Conservation (phyloP, 2,113 vertebrate species). For the Ploceus nigricollis region DNA sequence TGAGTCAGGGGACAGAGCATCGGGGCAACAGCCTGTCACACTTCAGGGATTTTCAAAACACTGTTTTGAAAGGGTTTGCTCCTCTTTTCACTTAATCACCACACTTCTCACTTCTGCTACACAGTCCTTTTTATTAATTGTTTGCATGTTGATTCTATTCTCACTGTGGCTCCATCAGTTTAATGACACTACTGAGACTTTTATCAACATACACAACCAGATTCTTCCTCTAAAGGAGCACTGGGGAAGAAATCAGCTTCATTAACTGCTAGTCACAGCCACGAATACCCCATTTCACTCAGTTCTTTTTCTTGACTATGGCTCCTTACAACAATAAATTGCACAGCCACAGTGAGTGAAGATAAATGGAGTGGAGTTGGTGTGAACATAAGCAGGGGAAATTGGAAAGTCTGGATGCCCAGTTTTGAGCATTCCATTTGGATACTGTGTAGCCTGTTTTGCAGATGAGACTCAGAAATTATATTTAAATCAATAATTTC, state of each 20-base stretch:
- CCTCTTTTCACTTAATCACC: background rate
- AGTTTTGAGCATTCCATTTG: background rate
- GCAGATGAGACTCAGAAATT: background rate
- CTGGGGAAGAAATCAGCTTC: background rate
- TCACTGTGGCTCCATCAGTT: background rate
- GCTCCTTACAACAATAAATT: background rate
- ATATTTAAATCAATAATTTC: background rate
- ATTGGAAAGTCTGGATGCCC: background rate
- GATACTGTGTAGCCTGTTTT: background rate
- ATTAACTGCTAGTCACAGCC: background rate
- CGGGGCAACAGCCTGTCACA: background rate
- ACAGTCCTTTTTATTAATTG: background rate
- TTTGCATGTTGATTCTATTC: background rate
- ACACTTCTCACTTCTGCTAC: background rate
- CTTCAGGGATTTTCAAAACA: background rate
- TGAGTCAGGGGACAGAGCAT: background rate
- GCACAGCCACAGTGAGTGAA: background rate
- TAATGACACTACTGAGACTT: background rate
- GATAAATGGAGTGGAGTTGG: background rate
- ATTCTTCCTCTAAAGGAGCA: background rate
- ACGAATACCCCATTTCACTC: background rate
- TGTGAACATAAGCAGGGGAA: background rate
- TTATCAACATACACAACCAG: background rate
- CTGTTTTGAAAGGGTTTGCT: too few relatives aligned
- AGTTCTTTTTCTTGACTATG: background rate